Conservation (phyloP, 2,797 vertebrate genomes). For the Miichthys miiuy region DNA sequence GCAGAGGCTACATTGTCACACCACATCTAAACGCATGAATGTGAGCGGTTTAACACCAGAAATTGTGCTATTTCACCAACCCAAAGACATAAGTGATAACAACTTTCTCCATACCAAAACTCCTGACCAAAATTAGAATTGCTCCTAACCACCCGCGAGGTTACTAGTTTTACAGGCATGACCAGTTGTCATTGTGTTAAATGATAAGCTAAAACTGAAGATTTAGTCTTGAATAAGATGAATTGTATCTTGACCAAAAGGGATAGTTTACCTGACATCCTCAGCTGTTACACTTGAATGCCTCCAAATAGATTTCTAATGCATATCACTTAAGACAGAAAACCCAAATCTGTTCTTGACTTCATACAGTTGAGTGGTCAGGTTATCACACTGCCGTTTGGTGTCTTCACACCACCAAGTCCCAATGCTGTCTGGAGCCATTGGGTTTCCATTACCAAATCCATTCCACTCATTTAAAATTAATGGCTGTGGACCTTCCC, state of each 20-base stretch:
- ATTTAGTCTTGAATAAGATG: conserved; percentile 22
- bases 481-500: conserved; percentile 77
- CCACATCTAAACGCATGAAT: conserved; percentile 15
- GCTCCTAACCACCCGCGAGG: background rate
- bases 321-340: conserved; percentile 51
- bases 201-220: conserved; percentile 11
- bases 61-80: background rate
- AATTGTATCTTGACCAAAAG: conserved; percentile 18
- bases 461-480: conserved; percentile 85
- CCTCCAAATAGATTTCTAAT: conserved; percentile 66
- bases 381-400: conserved; percentile 70
- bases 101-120: background rate
- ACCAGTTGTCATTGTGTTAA: background rate
- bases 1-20: conserved; percentile 20
- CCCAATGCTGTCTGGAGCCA: conserved; percentile 76
- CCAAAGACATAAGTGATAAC: background rate
- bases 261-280: conserved; percentile 42
- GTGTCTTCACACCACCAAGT: conserved; percentile 68
- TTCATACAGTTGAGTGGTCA: conserved; percentile 70
- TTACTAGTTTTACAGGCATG: conserved; percentile 5
- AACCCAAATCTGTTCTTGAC: conserved; percentile 67
- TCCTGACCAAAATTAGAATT: background rate
- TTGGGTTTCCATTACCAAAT: conserved; percentile 84
- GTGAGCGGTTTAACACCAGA: conserved; percentile 12
- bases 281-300: conserved; percentile 31